These are phyloP conservation scores for Gambelia wislizenii DNA, from an alignment of 2,797 vertebrate genomes.

Conservation along the genomic window DNA sequence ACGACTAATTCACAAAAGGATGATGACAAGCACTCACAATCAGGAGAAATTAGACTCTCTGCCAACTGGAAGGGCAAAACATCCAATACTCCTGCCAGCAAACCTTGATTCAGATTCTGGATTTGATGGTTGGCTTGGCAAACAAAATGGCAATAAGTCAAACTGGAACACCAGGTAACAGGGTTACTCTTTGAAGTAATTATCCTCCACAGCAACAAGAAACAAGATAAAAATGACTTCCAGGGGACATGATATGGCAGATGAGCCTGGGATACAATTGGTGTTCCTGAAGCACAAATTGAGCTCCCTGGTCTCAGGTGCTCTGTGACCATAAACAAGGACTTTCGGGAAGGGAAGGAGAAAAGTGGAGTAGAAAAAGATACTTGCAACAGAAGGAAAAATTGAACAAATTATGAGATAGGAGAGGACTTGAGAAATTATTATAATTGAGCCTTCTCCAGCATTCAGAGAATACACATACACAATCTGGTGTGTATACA, in stretches of 20 bases:
- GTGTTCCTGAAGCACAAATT: constrained; percentile 59
- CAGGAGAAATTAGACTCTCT: constrained; percentile 73
- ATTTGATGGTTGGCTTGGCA: constrained; percentile 73
- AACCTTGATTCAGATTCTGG: constrained; percentile 76
- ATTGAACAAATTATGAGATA: neutral
- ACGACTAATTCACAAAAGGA: constrained; percentile 71
- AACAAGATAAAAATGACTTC: constrained; percentile 72
- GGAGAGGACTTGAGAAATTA: no score
- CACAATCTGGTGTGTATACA: neutral
- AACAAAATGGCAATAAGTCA: constrained; percentile 70
- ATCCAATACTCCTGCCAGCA: constrained; percentile 67
- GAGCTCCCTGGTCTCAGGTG: constrained; percentile 6
- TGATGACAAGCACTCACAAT: constrained; percentile 76
- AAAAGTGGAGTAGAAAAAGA: neutral
- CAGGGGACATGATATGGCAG: constrained; percentile 56
- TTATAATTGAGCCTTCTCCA: neutral
- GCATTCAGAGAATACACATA: neutral
- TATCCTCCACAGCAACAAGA: constrained; percentile 74
- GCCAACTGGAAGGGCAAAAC: constrained; percentile 65
- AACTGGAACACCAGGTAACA: constrained; percentile 71
- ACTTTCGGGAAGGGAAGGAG: constrained; percentile 20
- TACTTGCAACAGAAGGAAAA: neutral
- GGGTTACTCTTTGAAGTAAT: constrained; percentile 77
- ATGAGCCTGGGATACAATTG: constrained; percentile 57
- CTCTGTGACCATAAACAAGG: constrained; percentile 6